Evolutionary conservation across 1,140 invertebrate species (phyloP).

Genomic region (Drosophila pruinosa): DNA sequence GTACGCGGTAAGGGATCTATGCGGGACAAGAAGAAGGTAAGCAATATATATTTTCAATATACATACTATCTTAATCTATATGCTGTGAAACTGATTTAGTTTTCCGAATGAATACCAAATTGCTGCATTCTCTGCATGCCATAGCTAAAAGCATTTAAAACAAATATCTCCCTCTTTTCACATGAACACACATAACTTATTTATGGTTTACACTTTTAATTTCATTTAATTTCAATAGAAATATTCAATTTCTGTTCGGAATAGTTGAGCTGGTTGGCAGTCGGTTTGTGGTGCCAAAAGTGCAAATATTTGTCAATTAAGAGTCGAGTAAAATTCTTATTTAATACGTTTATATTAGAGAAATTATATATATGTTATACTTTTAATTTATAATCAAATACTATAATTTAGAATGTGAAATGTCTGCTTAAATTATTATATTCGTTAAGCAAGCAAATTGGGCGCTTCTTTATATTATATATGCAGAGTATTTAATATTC

Average conservation of each 20-base stretch:
- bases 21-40: slow-evolving; percentile 99
- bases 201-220: not conserved
- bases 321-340: not conserved
- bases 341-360: no score
- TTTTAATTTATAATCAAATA: not conserved
- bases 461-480: not conserved
- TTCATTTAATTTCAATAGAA: not conserved
- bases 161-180: not conserved
- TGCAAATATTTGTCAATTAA: not conserved
- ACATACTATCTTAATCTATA: not conserved
- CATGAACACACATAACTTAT: not conserved
- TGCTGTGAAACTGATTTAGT: not conserved
- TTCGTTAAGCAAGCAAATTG: not conserved
- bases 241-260: not conserved
- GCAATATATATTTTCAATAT: slow-evolving; percentile 38
- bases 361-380: no score
- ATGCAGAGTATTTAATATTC: slow-evolving; percentile 1
- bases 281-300: not conserved
- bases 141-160: slow-evolving; percentile 22
- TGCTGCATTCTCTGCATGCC: slow-evolving; percentile 20
- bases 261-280: not conserved
- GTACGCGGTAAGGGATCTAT: slow-evolving; percentile 99
- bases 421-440: not conserved
- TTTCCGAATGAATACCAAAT: slow-evolving; percentile 14
- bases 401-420: not conserved